phyloP scores from a whole-genome alignment of 2,113 vertebrate genomes.

The Benitochromis conjunctus region DNA sequence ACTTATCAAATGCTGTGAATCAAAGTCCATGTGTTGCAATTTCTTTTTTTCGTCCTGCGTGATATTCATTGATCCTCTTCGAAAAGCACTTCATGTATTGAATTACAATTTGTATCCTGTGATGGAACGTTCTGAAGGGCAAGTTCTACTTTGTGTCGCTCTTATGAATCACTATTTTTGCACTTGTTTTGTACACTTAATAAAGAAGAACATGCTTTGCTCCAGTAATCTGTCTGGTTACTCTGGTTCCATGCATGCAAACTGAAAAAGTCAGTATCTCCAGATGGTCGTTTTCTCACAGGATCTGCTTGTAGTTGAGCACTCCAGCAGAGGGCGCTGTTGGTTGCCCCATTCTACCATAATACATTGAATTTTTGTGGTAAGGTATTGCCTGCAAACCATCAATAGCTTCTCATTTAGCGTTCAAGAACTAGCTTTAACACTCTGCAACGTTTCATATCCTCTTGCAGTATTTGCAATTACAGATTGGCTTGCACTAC shows the following conservation, averaged over 20 bases:
- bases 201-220: slow-evolving; percentile 74
- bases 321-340: neutral
- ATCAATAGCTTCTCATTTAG: neutral
- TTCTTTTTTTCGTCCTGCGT: slow-evolving; percentile 22
- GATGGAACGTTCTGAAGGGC: slow-evolving; percentile 48
- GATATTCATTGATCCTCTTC: slow-evolving; percentile 22
- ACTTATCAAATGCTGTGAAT: slow-evolving; percentile 60
- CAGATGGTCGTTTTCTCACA: neutral
- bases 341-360: neutral
- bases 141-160: slow-evolving; percentile 64
- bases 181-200: slow-evolving; percentile 80
- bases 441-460: neutral
- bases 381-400: neutral
- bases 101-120: slow-evolving; percentile 46
- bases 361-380: neutral
- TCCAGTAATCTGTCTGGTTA: neutral
- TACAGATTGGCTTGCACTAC: neutral
- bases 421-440: neutral
- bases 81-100: slow-evolving; percentile 36
- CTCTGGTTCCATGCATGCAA: neutral
- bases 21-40: slow-evolving; percentile 49
- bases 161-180: slow-evolving; percentile 74
- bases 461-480: neutral
- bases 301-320: neutral
- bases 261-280: neutral